These are phyloP conservation scores for Sericinus montela DNA, from an alignment of 2,888 invertebrate species.

Conservation along the genomic window DNA sequence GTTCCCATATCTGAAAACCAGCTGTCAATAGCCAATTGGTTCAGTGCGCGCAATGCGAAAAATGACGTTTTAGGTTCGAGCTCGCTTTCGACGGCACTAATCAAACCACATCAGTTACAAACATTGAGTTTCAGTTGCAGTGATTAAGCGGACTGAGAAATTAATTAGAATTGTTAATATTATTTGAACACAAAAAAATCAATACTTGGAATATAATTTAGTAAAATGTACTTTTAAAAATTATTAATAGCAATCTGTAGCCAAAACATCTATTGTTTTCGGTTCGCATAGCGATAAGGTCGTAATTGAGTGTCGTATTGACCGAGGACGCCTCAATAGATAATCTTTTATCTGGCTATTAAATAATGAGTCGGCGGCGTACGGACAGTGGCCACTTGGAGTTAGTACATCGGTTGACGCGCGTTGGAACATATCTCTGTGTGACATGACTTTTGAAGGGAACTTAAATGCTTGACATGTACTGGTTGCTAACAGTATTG, in stretches of 20 bases:
- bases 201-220: no score
- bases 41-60: no score
- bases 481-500: neutral
- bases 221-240: neutral
- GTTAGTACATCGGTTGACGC: constrained; percentile 33
- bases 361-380: constrained; percentile 61
- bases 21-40: no score
- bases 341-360: constrained; percentile 75
- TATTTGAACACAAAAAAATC: no score
- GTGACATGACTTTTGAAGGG: neutral
- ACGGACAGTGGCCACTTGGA: constrained; percentile 38
- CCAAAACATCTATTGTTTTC: constrained; percentile 23
- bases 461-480: neutral
- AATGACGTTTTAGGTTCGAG: no score
- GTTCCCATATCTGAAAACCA: no score
- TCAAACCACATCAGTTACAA: no score
- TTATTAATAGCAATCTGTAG: neutral
- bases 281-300: constrained; percentile 44
- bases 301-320: constrained; percentile 58
- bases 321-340: constrained; percentile 67
- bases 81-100: no score
- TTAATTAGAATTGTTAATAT: no score
- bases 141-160: no score
- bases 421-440: constrained; percentile 29
- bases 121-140: no score